phyloP scores from a whole-genome alignment of 2,888 invertebrate genomes.

The Pomacea canaliculata region DNA sequence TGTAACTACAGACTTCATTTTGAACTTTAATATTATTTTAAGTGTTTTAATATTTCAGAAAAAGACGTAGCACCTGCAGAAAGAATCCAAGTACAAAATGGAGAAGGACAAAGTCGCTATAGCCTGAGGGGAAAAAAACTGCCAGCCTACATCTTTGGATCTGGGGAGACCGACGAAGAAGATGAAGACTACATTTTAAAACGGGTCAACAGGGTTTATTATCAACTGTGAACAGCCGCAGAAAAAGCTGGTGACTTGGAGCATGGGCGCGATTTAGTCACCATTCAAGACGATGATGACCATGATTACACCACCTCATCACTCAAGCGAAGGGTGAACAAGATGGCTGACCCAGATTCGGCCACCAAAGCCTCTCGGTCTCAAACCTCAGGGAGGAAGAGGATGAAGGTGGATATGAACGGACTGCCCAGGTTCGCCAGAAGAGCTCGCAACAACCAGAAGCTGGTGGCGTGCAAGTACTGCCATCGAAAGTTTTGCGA shows the following conservation, averaged over 20 bases:
- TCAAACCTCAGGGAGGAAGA: not conserved
- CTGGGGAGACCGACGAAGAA: slow-evolving; percentile 6
- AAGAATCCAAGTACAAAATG: no score
- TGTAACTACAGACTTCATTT: no score
- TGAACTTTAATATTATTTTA: no score
- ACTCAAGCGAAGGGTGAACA: not conserved
- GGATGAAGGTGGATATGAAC: slow-evolving; percentile 17
- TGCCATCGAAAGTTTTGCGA: slow-evolving; percentile 46
- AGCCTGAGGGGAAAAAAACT: slow-evolving; percentile 46
- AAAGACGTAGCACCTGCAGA: not conserved
- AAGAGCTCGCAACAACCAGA: slow-evolving; percentile 31
- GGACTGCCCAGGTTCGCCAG: slow-evolving; percentile 25
- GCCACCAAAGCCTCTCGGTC: no score
- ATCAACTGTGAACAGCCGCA: no score
- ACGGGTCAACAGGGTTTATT: no score
- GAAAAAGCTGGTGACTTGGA: no score
- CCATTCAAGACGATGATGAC: not conserved
- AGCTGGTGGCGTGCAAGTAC: slow-evolving; percentile 42
- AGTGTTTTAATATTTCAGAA: not conserved
- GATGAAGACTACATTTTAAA: not conserved
- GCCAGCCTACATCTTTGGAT: slow-evolving; percentile 37
- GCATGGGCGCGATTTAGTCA: no score
- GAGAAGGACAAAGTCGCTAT: slow-evolving; percentile 27
- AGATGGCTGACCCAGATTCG: not conserved
- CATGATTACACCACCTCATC: not conserved